A percentile compares a stretch with the other conserved stretches of the same genome.
Evolutionary conservation across 2,113 vertebrate genomes (phyloP).

Genomic region (Lepus americanus): DNA sequence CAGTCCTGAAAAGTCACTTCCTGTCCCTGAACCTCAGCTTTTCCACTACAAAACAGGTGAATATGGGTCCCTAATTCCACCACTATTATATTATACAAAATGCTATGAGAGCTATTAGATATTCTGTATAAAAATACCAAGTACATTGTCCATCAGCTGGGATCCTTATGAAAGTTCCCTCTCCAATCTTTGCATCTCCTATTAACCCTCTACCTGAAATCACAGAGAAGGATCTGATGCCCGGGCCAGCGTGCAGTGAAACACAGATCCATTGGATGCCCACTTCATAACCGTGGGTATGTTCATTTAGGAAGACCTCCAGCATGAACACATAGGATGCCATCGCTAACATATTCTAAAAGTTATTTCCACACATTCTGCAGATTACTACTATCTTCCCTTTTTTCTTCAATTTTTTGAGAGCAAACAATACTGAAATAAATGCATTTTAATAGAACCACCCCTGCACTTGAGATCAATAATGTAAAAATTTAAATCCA

Average conservation of each 20-base stretch:
- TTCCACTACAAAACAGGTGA: background rate
- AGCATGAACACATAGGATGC: background rate
- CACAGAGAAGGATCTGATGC: background rate
- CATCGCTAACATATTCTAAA: background rate
- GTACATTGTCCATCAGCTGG: background rate
- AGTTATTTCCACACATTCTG: background rate
- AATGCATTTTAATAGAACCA: constrained; percentile 39
- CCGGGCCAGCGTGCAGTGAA: background rate
- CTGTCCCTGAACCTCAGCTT: background rate
- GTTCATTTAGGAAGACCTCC: background rate
- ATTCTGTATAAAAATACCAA: background rate
- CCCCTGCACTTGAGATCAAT: constrained; percentile 35
- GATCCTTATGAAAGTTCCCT: background rate
- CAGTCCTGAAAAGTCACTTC: background rate
- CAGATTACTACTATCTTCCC: background rate
- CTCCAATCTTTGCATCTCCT: background rate
- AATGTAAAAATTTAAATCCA: constrained; percentile 40
- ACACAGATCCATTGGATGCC: background rate
- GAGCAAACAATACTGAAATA: background rate
- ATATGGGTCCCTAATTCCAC: background rate
- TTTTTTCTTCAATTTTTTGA: background rate
- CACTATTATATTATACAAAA: background rate
- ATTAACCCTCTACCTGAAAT: background rate
- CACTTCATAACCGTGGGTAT: background rate
- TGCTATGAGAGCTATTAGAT: background rate